A percentile compares a stretch with the other conserved stretches of the same genome.
These are phyloP conservation scores for Lycophotia porphyrea DNA, from an alignment of 2,888 invertebrate species.

Conservation along the genomic window DNA sequence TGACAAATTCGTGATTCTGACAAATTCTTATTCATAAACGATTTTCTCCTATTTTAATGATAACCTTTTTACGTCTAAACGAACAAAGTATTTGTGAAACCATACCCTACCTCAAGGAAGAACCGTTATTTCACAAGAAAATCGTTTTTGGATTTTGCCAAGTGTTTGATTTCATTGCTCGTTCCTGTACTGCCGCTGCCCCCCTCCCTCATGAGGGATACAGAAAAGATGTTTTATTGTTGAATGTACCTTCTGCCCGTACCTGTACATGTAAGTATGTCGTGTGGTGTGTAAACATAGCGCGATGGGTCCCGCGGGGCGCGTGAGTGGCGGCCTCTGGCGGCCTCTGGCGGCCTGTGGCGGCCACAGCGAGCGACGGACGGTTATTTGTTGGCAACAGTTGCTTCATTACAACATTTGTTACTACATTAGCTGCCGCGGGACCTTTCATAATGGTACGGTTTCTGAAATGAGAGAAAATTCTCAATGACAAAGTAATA, in stretches of 20 bases:
- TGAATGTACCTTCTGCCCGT: background rate
- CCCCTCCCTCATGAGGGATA: background rate
- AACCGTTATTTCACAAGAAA: too few species aligned
- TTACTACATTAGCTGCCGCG: conserved; percentile 5
- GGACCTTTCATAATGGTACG: background rate
- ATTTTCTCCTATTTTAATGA: background rate
- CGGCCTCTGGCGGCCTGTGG: background rate
- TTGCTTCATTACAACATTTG: conserved; percentile 27
- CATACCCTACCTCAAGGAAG: too few species aligned
- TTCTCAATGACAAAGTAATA: background rate
- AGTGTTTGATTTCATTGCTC: background rate
- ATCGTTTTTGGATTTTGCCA: too few species aligned
- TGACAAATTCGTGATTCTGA: too few species aligned
- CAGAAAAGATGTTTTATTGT: background rate
- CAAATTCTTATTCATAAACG: too few species aligned
- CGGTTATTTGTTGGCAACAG: background rate
- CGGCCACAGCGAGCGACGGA: background rate
- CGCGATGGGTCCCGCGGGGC: conserved; percentile 15
- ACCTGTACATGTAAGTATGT: background rate
- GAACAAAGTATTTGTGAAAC: background rate
- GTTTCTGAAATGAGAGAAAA: background rate
- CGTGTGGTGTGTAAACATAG: background rate
- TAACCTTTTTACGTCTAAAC: background rate
- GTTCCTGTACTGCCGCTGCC: background rate
- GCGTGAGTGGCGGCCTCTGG: background rate